phyloP scores from a whole-genome alignment of 2,113 vertebrate genomes.

The Hyaena hyaena region DNA sequence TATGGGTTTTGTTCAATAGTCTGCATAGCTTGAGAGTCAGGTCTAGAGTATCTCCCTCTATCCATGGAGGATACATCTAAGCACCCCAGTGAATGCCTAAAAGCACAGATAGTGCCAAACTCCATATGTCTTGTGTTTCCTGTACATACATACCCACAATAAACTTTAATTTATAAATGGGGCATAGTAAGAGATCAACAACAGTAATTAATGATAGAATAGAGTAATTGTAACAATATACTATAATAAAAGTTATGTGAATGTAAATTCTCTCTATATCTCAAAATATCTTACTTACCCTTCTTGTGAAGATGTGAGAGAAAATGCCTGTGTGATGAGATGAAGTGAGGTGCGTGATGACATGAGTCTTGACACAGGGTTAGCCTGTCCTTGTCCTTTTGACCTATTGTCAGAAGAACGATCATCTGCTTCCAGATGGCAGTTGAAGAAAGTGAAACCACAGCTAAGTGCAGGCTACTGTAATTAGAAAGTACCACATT shows the following conservation, averaged over 20 bases:
- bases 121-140: neutral
- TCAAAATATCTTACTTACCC: neutral
- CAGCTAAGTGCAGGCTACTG: neutral
- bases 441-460: neutral
- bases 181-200: neutral
- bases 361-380: neutral
- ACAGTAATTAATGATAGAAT: neutral
- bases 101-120: neutral
- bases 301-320: neutral
- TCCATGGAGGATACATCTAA: neutral
- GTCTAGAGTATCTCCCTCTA: accelerated
- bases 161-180: neutral
- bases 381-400: neutral
- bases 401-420: neutral
- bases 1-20: neutral
- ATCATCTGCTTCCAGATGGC: neutral
- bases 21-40: neutral
- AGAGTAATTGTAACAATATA: neutral
- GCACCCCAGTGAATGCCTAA: neutral
- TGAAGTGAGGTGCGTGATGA: neutral
- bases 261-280: neutral
- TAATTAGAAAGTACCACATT: neutral
- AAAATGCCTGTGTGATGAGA: neutral
- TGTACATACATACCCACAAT: neutral
- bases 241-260: neutral